Evolutionary conservation across 2,888 invertebrate genomes (phyloP), one percentile per base, ranked within the genome.

Genomic region (Galerucella nymphaeae): DNA sequence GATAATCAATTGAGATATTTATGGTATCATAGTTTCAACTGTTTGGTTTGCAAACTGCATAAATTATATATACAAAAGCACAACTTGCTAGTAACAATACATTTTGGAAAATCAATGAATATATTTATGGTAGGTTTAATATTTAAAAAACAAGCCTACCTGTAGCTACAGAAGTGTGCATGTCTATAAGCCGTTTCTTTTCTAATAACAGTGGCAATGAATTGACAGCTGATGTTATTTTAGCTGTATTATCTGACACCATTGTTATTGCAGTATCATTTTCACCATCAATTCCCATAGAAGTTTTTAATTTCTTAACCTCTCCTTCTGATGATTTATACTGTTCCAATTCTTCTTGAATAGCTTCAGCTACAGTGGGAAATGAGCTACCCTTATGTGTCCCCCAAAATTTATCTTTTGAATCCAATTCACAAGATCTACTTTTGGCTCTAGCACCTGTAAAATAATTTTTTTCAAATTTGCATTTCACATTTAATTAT

Each of bases 141-240:
- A 30, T 4, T 30, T 30, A 30, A 30, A 30, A 30, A 30, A 64
- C 16, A 53, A 6, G 42, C 69, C 71, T 76, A 91, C 93, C 92
- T 87, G 99, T 99, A 3, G 99, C 99, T 76, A 99, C 94, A 78
- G 97, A 98, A 30, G 98, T 99, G 85, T 99, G 99, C 95, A 98
- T 96, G 84, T 99, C 99, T 80, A 99, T 97, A 14, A 99, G 90
- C 53, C 98, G 90, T 86, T 99, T 99, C 89, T 96, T 97, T 86
- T 99, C 99, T 87, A 99, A 90, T 38, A 99, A 89, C 84, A 98
- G 98, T 0, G 99, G 99, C 81, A 99, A 88, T 0, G 97, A 98
- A 86, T 96, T 95, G 10, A 99, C 97, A 23, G 99, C 98, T 74
- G 93, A 96, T 0, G 98, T 98, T 23, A 99, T 90, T 79, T 95